Conservation (phyloP, 2,113 vertebrate species). For the Seriola aureovittata region DNA sequence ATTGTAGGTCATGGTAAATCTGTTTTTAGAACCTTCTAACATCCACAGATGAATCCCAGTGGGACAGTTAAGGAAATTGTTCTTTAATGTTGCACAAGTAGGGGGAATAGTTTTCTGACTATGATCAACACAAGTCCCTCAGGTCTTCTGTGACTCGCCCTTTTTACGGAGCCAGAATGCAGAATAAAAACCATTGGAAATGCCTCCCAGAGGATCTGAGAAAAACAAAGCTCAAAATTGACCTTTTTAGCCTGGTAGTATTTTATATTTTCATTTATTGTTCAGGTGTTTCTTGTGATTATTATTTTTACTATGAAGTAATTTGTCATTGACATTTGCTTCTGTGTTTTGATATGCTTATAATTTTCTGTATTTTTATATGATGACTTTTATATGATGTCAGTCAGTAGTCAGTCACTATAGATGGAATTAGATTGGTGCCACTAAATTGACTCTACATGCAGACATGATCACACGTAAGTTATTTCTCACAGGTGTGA, state of each 20-base stretch:
- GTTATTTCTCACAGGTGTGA: neutral
- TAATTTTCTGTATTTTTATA: neutral
- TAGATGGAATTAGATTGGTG: neutral
- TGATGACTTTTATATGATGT: neutral
- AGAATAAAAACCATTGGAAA: neutral
- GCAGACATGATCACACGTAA: neutral
- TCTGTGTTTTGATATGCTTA: neutral
- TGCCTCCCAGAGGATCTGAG: neutral
- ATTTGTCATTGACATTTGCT: neutral
- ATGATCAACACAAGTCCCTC: neutral
- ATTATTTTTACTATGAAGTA: neutral
- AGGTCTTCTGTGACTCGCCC: neutral
- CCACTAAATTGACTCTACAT: neutral
- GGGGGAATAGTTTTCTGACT: neutral
- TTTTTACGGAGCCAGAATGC: neutral
- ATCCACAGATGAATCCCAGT: neutral
- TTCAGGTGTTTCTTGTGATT: neutral
- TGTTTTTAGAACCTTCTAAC: neutral
- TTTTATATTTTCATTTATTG: neutral
- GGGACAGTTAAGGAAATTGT: neutral
- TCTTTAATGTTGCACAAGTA: neutral
- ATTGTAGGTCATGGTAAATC: neutral
- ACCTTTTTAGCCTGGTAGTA: neutral
- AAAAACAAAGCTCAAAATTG: neutral
- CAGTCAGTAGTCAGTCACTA: neutral